These are phyloP conservation scores for Drosophila albomicans DNA, from an alignment of 1,140 invertebrate genomes.

Conservation along the genomic window DNA sequence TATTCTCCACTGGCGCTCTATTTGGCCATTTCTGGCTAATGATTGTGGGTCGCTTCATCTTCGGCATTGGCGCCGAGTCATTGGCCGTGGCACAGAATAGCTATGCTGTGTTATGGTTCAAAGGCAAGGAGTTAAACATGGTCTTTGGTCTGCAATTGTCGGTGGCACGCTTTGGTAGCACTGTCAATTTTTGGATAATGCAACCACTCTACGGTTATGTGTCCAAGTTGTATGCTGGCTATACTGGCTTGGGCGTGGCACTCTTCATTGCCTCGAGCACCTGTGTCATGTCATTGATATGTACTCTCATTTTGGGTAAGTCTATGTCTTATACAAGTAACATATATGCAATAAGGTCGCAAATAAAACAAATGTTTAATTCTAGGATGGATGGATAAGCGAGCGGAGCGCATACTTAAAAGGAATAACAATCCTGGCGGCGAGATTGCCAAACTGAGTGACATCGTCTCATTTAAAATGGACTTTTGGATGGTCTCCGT, in stretches of 20 bases:
- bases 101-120: conserved; percentile 99
- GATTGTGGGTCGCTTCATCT: conserved; percentile 96
- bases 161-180: conserved; percentile 96
- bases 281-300: conserved; percentile 93
- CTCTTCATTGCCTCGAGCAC: conserved; percentile 92
- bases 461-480: conserved; percentile 93
- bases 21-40: conserved; percentile 94
- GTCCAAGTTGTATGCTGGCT: conserved; percentile 88
- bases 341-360: no score
- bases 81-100: conserved; percentile 98
- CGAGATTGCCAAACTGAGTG: conserved; percentile 92
- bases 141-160: conserved; percentile 97
- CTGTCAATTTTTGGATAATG: conserved; percentile 97
- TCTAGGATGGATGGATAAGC: conserved; percentile 91
- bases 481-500: conserved; percentile 95
- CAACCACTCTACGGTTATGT: conserved; percentile 93
- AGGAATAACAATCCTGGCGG: conserved; percentile 87
- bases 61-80: conserved; percentile 98
- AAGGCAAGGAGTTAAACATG: conserved; percentile 98
- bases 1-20: conserved; percentile 95
- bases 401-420: conserved; percentile 92
- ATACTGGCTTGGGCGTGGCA: conserved; percentile 91
- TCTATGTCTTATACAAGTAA: not conserved
- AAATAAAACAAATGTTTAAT: not conserved
- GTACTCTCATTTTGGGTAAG: conserved; percentile 89